A percentile compares a stretch with the other conserved stretches of the same genome.
phyloP scores from a whole-genome alignment of 2,888 invertebrate genomes.

The Eupithecia abbreviata region DNA sequence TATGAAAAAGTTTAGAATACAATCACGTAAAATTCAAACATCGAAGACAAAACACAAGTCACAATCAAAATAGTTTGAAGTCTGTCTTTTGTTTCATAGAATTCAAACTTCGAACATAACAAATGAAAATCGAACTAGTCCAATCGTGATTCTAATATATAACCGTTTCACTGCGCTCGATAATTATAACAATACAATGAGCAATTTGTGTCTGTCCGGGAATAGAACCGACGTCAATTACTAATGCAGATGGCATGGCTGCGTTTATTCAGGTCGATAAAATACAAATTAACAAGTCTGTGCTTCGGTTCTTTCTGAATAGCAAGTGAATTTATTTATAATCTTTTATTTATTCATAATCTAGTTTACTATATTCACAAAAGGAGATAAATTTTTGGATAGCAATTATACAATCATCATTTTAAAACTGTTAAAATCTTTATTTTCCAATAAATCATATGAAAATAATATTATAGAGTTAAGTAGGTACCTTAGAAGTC shows the following conservation, averaged over 20 bases:
- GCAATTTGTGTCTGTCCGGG: slow-evolving; percentile 3
- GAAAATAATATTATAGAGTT: neutral
- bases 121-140: neutral
- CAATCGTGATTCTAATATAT: neutral
- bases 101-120: neutral
- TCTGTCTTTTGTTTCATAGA: neutral
- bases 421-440: too few relatives aligned
- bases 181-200: neutral
- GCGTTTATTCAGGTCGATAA: slow-evolving; percentile 4
- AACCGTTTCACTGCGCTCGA: slow-evolving; percentile 1
- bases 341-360: neutral
- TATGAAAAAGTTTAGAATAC: neutral
- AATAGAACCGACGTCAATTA: slow-evolving; percentile 5
- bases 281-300: neutral
- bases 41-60: neutral
- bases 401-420: too few relatives aligned
- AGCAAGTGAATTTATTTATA: neutral
- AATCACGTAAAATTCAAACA: neutral
- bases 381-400: too few relatives aligned
- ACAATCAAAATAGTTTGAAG: neutral
- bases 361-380: too few relatives aligned
- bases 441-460: neutral
- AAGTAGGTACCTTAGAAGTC: too few relatives aligned
- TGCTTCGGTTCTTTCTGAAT: neutral
- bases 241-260: slow-evolving; percentile 3